Base-by-base conservation (phyloP, 1,140 invertebrate genomes). In the Drosophila bocki region DNA sequence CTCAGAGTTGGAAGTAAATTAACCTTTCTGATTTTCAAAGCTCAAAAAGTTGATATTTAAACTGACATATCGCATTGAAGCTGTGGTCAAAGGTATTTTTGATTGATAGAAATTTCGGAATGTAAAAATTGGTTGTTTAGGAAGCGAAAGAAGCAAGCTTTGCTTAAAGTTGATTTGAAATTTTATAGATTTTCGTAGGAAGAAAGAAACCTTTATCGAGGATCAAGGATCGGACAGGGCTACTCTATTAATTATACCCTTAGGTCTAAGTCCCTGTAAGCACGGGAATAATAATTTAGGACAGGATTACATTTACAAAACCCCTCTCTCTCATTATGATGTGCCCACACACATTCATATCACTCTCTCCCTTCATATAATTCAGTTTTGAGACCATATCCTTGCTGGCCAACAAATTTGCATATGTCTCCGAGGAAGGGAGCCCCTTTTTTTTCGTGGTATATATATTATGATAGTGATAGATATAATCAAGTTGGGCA, bases 401-500 rank as follows among this genome's bases (percentile, higher is more conserved):
- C 29, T 13, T 58, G 39, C 32, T 26, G 29, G 22, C 33, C 35
- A 41, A 35, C 9, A 56, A 71, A 72, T 74, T 74, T 72, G 70
- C 70, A 74, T 74, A 72, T 60, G 69, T 56, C 44, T 56, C 22
- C 6, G 15, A 45, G 39, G 63, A 26, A 13, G 67, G 48, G 5
- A 17, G 3, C 7, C 12, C 7, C n/a, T n/a, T 22, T 37, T 39
- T 39, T 39, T 7, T 3, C 11, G 45, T 42, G 19, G n/a, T 19
- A 41, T 69, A 17, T 76, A 78, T 76, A 78, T 77, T 77, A 54
- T 76, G 71, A 80, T 80, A 80, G 80, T 83, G 76, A 83, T 83
- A 84, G 81, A 83, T 84, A 83, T 83, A 83, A 83, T 83, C 81
- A 83, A 83, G 82, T 80, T 84, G 82, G 81, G 81, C 82, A 84